A percentile compares a stretch with the other conserved stretches of the same genome.
phyloP scores from a whole-genome alignment of 1,140 invertebrate genomes.

The Bactericera cockerelli region DNA sequence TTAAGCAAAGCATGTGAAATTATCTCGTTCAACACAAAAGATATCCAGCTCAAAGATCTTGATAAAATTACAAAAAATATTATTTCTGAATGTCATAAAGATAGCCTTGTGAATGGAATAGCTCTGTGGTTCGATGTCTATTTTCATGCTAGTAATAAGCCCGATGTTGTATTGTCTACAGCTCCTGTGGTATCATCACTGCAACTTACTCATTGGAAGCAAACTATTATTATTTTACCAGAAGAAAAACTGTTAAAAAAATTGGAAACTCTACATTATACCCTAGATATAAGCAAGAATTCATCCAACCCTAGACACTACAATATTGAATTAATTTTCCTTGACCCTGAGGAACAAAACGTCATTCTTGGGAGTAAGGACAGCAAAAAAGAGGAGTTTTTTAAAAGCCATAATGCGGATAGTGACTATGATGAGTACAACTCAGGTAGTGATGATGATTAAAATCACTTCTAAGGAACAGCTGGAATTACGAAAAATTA shows the following conservation, averaged over 20 bases:
- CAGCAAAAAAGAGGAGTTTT: background rate
- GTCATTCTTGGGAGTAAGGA: background rate
- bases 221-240: constrained; percentile 57
- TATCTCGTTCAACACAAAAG: constrained; percentile 27
- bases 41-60: constrained; percentile 24
- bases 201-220: constrained; percentile 90
- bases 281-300: constrained; percentile 39
- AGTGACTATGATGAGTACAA: background rate
- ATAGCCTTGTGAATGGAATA: constrained; percentile 54
- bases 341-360: constrained; percentile 48
- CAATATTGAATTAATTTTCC: constrained; percentile 46
- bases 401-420: background rate
- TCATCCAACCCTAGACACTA: constrained; percentile 37
- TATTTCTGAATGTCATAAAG: constrained; percentile 32
- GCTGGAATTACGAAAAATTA: no score
- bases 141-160: constrained; percentile 24
- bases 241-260: constrained; percentile 26
- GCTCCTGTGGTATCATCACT: constrained; percentile 39
- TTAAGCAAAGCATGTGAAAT: constrained; percentile 30
- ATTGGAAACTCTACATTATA: constrained; percentile 48
- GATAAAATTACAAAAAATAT: constrained; percentile 25
- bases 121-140: constrained; percentile 33
- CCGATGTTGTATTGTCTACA: constrained; percentile 45
- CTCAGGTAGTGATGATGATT: background rate
- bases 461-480: no score